Conservation (phyloP, 2,797 vertebrate genomes). For the Girardinus metallicus region DNA sequence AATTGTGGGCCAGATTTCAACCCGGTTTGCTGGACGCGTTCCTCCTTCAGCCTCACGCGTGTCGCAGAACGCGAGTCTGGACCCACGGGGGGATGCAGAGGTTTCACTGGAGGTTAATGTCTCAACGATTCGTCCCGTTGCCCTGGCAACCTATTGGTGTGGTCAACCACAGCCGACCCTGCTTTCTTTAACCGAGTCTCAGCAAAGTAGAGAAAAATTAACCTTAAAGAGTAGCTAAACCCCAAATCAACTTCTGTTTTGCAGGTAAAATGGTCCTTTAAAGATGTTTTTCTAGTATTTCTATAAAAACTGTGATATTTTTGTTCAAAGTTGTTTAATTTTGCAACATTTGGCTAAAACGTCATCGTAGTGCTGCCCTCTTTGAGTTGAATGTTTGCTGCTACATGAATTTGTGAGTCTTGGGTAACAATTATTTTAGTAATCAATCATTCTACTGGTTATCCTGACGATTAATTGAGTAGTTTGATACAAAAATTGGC, state of each 20-base stretch:
- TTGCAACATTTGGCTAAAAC: too few species aligned
- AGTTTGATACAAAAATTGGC: too few species aligned
- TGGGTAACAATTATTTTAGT: too few species aligned
- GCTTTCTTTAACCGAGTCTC: neutral
- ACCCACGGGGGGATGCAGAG: neutral
- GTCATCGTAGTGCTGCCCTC: too few species aligned
- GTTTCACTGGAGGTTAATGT: neutral
- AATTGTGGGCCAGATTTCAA: slow-evolving; percentile 37
- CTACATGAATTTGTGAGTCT: too few species aligned
- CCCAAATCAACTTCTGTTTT: neutral
- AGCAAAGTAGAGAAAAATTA: neutral
- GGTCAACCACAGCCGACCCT: neutral
- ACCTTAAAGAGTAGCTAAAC: neutral
- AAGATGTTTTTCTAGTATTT: too few species aligned
- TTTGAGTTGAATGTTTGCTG: too few species aligned
- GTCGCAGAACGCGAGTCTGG: slow-evolving; percentile 6
- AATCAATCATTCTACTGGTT: too few species aligned
- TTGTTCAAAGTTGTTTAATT: too few species aligned
- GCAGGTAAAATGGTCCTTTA: too few species aligned
- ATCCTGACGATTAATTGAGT: too few species aligned
- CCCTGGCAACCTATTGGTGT: neutral
- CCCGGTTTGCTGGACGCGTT: slow-evolving; percentile 8
- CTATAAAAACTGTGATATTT: too few species aligned
- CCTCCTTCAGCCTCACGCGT: neutral
- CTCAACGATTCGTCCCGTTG: neutral